Evolutionary conservation across 64 coral and sea anemone species (phyloP).

Genomic region (Actinia tenebrosa): DNA sequence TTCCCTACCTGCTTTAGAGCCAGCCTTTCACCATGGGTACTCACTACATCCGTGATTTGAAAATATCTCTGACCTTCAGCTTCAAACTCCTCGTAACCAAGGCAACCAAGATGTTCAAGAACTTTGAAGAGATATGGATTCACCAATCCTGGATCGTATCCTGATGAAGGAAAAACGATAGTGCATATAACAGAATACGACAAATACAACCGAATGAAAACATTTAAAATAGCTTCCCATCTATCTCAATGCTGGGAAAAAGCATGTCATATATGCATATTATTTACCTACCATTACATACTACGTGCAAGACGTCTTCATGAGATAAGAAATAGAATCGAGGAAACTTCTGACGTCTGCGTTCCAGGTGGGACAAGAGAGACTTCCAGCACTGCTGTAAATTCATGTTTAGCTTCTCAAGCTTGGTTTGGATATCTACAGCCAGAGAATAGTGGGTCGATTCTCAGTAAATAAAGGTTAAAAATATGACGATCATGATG

Average conservation of each 20-base stretch:
- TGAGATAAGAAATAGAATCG: conserved; percentile 91
- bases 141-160: conserved; percentile 92
- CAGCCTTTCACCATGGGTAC: conserved; percentile 80
- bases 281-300: conserved; percentile 78
- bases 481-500: too few species aligned
- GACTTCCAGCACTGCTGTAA: conserved; percentile 99
- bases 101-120: not conserved
- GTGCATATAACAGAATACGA: too few species aligned
- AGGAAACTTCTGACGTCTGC: conserved; percentile 90
- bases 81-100: conserved; percentile 67
- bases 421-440: conserved; percentile 89
- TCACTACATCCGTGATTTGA: conserved; percentile 72
- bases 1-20: conserved; percentile 55
- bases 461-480: too few species aligned
- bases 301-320: conserved; percentile 95
- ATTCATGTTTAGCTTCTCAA: conserved; percentile 94
- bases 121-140: conserved; percentile 91
- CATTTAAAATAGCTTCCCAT: not conserved
- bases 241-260: not conserved
- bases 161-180: conserved; percentile 16
- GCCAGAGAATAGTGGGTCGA: not conserved
- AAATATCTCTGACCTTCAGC: conserved; percentile 64
- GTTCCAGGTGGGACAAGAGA: conserved; percentile 84
- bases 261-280: too few species aligned
- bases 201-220: too few species aligned